A percentile compares a stretch with the other conserved stretches of the same genome.
These are phyloP conservation scores for Zalophus californianus DNA, from an alignment of 2,797 vertebrate genomes.

Conservation along the genomic window DNA sequence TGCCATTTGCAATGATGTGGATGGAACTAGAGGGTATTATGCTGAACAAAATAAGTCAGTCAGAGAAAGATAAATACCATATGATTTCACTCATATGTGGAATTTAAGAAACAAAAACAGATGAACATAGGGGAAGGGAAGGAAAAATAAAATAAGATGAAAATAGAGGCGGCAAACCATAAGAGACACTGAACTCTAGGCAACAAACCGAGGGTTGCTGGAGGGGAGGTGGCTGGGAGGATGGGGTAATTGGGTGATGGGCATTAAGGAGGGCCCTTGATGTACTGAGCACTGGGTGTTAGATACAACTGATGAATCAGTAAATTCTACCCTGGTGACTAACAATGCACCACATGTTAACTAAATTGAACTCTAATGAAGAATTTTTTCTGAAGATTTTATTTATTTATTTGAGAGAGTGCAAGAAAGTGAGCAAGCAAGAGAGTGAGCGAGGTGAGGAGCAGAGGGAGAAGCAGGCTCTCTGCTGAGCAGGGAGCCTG, in stretches of 20 bases:
- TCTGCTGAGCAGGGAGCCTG: no score
- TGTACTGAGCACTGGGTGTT: not conserved
- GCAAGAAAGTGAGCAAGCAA: no score
- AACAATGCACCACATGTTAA: not conserved
- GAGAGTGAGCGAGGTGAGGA: no score
- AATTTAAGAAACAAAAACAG: not conserved
- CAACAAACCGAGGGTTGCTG: not conserved
- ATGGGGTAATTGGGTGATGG: not conserved
- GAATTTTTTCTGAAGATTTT: no score
- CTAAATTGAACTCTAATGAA: not conserved
- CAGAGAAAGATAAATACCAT: no score
- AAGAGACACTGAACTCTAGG: not conserved
- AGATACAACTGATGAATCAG: not conserved
- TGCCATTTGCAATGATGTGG: no score
- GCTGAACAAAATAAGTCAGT: no score
- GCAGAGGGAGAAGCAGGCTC: no score
- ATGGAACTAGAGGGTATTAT: no score
- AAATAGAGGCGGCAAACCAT: not conserved
- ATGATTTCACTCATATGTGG: no score
- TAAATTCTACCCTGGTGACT: not conserved
- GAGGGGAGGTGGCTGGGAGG: not conserved
- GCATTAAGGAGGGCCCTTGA: not conserved
- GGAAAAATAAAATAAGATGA: not conserved
- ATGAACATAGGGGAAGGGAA: not conserved
- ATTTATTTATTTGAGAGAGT: no score